Percentiles rank a stretch among this genome's conserved stretches.
These are phyloP conservation scores for Hirtodrosophila histrioides DNA, from an alignment of 2,888 invertebrate genomes.

Conservation along the genomic window DNA sequence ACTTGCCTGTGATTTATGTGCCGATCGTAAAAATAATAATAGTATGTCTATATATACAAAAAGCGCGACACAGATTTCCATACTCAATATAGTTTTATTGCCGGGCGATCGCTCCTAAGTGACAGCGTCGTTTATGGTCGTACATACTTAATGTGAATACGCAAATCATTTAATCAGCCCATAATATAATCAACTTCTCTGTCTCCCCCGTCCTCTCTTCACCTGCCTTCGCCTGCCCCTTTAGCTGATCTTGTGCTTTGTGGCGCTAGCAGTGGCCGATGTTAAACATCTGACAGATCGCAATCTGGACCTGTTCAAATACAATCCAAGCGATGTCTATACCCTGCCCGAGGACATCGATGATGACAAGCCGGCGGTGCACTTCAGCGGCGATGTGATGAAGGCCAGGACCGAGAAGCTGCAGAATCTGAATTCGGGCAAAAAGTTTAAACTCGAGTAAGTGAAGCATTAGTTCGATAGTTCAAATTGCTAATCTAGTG, in stretches of 20 bases:
- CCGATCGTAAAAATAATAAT: slow-evolving; percentile 41
- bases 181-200: slow-evolving; percentile 1
- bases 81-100: slow-evolving; percentile 13
- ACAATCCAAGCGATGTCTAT: slow-evolving; percentile 82
- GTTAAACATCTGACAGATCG: slow-evolving; percentile 79
- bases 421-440: slow-evolving; percentile 81
- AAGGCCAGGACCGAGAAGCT: slow-evolving; percentile 82
- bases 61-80: slow-evolving; percentile 32
- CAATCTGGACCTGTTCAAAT: slow-evolving; percentile 82
- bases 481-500: too few relatives aligned
- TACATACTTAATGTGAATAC: slow-evolving; percentile 20
- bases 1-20: slow-evolving; percentile 44
- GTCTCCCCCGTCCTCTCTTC: not conserved
- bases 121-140: slow-evolving; percentile 46
- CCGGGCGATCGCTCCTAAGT: slow-evolving; percentile 23
- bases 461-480: slow-evolving; percentile 34
- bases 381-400: slow-evolving; percentile 82
- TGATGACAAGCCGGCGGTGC: slow-evolving; percentile 82
- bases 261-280: slow-evolving; percentile 74
- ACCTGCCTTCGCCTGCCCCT: not conserved
- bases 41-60: slow-evolving; percentile 3
- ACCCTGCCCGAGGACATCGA: slow-evolving; percentile 83
- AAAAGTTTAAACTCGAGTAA: slow-evolving; percentile 83
- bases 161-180: slow-evolving; percentile 34
- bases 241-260: slow-evolving; percentile 73